Percentiles rank a stretch among this genome's conserved stretches.
These are phyloP conservation scores for Leistus spinibarbis DNA, from an alignment of 2,888 invertebrate genomes.

Conservation along the genomic window DNA sequence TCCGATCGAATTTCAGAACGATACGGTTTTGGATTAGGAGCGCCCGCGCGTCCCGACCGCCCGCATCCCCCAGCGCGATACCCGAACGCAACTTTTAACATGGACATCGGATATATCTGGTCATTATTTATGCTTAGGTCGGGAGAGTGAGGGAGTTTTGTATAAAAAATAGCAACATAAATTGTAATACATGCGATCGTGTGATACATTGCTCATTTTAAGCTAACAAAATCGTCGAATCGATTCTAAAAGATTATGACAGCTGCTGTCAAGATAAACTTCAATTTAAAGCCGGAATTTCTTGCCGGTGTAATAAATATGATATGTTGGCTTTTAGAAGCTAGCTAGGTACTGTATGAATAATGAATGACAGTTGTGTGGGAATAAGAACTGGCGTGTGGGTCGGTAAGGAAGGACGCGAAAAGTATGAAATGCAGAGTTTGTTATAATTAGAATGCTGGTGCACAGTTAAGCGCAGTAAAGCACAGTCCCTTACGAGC, in stretches of 20 bases:
- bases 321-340: not conserved
- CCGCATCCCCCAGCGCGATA: slow-evolving; percentile 7
- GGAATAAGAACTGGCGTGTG: not conserved
- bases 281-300: slow-evolving; percentile 5
- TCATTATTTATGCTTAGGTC: slow-evolving; percentile 21
- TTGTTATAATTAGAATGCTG: not conserved
- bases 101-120: slow-evolving; percentile 34
- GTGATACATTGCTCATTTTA: slow-evolving; percentile 30
- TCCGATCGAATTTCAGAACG: slow-evolving; percentile 24
- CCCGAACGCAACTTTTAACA: slow-evolving; percentile 36
- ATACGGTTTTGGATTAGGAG: slow-evolving; percentile 30
- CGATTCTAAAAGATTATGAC: slow-evolving; percentile 32
- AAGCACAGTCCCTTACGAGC: not conserved
- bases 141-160: not conserved
- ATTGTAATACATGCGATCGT: slow-evolving; percentile 26
- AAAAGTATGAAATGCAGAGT: not conserved
- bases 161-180: slow-evolving; percentile 28
- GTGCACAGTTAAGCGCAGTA: slow-evolving; percentile 9
- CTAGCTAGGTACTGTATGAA: not conserved
- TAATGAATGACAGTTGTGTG: not conserved
- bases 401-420: not conserved
- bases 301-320: no score
- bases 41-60: not conserved
- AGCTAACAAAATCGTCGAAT: slow-evolving; percentile 32
- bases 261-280: slow-evolving; percentile 10